These are phyloP conservation scores for Mormyrus proboscirostris DNA, from an alignment of 2,797 vertebrate genomes.

Conservation along the genomic window DNA sequence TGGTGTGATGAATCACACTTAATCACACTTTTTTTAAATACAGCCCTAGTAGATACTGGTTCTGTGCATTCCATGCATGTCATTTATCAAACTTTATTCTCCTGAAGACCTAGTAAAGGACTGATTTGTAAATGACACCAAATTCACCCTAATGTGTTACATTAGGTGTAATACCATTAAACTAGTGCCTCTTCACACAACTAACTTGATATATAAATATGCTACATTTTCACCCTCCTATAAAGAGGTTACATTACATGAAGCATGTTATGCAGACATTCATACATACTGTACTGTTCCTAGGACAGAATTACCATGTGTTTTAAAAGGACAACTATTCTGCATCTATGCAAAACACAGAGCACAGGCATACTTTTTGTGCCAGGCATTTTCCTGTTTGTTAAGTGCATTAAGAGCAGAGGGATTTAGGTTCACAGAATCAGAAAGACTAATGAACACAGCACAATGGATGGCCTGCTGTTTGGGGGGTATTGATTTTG, in stretches of 20 bases:
- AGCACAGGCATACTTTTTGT: conserved; percentile 28
- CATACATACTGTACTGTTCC: background rate
- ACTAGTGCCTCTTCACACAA: background rate
- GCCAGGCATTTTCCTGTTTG: conserved; percentile 61
- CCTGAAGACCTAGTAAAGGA: background rate
- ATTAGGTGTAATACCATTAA: background rate
- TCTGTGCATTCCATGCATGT: background rate
- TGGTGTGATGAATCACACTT: background rate
- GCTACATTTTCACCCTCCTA: background rate
- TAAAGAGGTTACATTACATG: background rate
- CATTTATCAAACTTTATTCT: background rate
- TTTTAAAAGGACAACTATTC: background rate
- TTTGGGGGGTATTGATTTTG: conserved; percentile 71
- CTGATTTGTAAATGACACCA: background rate
- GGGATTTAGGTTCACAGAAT: conserved; percentile 33
- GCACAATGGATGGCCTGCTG: conserved; percentile 66
- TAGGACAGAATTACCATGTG: background rate
- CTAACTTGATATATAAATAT: background rate
- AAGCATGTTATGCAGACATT: background rate
- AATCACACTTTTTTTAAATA: background rate
- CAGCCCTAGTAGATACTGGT: background rate
- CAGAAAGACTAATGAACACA: conserved; percentile 78
- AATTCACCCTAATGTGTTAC: background rate
- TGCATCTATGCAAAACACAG: background rate
- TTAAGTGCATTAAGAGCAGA: conserved; percentile 58